A percentile compares a stretch with the other conserved stretches of the same genome.
Conservation (phyloP, 2,888 invertebrate genomes). For the Leptogaster cylindrica region DNA sequence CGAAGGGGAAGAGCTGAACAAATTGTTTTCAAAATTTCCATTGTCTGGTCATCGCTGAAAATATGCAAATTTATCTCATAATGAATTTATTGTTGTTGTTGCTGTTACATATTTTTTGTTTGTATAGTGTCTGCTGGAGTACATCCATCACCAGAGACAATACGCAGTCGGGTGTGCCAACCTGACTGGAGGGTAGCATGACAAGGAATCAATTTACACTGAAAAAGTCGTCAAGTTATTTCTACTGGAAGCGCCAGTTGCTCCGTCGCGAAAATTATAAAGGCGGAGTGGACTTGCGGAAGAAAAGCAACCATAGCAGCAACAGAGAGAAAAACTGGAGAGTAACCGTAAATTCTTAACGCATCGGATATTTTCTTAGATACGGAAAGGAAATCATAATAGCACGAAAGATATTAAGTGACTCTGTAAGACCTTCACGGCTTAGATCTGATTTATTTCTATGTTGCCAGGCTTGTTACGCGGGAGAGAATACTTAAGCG, state of each 20-base stretch:
- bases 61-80: not conserved
- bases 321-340: slow-evolving; percentile 8
- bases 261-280: not conserved
- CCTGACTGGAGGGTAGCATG: not conserved
- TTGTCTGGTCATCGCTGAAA: not conserved
- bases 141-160: not conserved
- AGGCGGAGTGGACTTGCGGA: not conserved
- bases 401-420: slow-evolving; percentile 31
- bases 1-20: not conserved
- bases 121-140: not conserved
- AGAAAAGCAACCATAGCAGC: slow-evolving; percentile 18
- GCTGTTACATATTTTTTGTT: too few relatives aligned
- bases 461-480: slow-evolving; percentile 12
- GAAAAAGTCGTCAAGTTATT: not conserved
- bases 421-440: slow-evolving; percentile 40
- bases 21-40: not conserved
- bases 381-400: slow-evolving; percentile 31
- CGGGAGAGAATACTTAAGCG: too few relatives aligned
- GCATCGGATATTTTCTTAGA: slow-evolving; percentile 37
- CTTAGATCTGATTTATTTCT: slow-evolving; percentile 36
- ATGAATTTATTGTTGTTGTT: too few relatives aligned
- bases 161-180: slow-evolving; percentile 7
- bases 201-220: slow-evolving; percentile 17
- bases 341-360: slow-evolving; percentile 35
- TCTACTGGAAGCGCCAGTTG: not conserved